Conservation (phyloP, 1,140 invertebrate genomes). For the Lordiphosa collinella region DNA sequence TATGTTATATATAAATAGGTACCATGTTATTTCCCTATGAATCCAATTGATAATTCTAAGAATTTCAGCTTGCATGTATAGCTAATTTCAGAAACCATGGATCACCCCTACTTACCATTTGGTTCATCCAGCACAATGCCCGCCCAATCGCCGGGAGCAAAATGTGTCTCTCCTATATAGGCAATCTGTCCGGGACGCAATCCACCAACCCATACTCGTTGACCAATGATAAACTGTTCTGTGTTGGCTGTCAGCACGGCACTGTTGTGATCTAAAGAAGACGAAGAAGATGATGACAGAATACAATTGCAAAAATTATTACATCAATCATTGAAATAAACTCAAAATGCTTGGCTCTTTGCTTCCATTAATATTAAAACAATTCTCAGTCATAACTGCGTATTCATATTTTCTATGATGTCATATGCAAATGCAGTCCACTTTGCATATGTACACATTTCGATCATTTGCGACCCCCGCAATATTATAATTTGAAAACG, state of each 20-base stretch:
- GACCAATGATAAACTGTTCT: slow-evolving; percentile 97
- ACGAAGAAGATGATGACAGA: slow-evolving; percentile 12
- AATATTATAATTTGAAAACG: slow-evolving; percentile 30
- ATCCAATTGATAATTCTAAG: too few species aligned
- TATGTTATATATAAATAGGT: too few species aligned
- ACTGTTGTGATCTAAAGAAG: slow-evolving; percentile 88
- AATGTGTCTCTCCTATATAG: slow-evolving; percentile 98
- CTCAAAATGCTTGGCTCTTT: slow-evolving; percentile 36
- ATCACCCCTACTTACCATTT: slow-evolving; percentile 85
- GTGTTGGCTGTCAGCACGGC: slow-evolving; percentile 92
- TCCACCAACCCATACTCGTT: slow-evolving; percentile 96
- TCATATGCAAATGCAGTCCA: slow-evolving; percentile 56
- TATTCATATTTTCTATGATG: slow-evolving; percentile 45
- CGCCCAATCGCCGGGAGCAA: slow-evolving; percentile 97
- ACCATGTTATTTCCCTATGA: too few species aligned
- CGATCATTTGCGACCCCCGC: slow-evolving; percentile 56
- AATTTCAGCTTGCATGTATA: too few species aligned
- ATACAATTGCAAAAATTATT: slow-evolving; percentile 17
- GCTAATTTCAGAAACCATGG: too few species aligned
- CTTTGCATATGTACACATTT: slow-evolving; percentile 59
- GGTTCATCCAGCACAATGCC: slow-evolving; percentile 97
- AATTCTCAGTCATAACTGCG: slow-evolving; percentile 16
- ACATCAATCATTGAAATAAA: slow-evolving; percentile 41
- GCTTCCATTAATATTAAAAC: slow-evolving; percentile 22
- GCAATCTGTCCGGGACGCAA: slow-evolving; percentile 97